Conservation (phyloP, 2,797 vertebrate species). For the Onychomys arenicola region DNA sequence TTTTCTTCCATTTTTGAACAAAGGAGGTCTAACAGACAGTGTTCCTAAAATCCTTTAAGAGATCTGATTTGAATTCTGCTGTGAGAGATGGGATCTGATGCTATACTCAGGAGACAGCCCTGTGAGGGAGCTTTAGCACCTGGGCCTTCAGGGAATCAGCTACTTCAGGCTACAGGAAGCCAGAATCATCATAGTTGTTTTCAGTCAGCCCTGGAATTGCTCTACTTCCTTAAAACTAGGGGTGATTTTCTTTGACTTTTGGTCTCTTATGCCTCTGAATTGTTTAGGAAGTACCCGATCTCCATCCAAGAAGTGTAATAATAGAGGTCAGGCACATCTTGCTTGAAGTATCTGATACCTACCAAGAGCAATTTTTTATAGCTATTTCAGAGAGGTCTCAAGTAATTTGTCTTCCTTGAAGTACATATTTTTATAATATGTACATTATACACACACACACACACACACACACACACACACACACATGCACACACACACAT, state of each 20-base stretch:
- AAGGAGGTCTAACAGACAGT: not conserved
- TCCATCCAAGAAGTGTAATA: not conserved
- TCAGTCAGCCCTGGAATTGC: not conserved
- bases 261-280: not conserved
- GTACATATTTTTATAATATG: not conserved
- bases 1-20: constrained; percentile 5
- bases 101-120: not conserved
- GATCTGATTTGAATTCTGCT: not conserved
- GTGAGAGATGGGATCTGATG: not conserved
- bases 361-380: not conserved
- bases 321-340: not conserved
- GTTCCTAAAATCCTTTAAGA: not conserved
- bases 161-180: not conserved
- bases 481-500: not conserved
- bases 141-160: not conserved
- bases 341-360: constrained; percentile 21
- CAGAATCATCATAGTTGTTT: not conserved
- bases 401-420: constrained; percentile 16
- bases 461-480: not conserved
- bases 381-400: not conserved
- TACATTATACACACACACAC: not conserved
- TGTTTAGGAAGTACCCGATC: not conserved
- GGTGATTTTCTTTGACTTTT: constrained; percentile 1
- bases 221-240: not conserved
- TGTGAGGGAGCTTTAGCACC: not conserved